phyloP scores from a whole-genome alignment of 2,888 invertebrate species.

The Acanthococcus lagerstroemiae region DNA sequence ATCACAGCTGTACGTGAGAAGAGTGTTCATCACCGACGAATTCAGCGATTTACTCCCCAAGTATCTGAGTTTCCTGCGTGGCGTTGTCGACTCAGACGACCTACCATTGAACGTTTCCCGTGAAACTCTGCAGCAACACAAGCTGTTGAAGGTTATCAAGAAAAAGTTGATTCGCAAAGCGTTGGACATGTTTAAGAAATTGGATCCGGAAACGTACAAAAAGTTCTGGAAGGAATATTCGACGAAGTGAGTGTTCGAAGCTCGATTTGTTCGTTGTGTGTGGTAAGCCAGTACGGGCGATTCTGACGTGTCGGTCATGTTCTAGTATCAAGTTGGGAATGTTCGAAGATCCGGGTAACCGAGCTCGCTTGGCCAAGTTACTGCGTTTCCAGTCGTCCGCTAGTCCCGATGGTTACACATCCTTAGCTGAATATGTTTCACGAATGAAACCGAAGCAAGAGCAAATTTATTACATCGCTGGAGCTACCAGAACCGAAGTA shows the following conservation, averaged over 20 bases:
- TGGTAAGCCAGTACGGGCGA: no score
- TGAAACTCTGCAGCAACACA: slow-evolving; percentile 97
- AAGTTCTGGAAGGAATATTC: slow-evolving; percentile 99
- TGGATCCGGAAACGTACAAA: slow-evolving; percentile 76
- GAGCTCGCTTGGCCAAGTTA: slow-evolving; percentile 89
- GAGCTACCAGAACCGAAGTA: slow-evolving; percentile 67
- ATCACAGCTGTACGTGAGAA: slow-evolving; percentile 73
- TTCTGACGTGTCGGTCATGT: no score
- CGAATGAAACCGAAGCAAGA: slow-evolving; percentile 94
- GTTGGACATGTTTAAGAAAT: slow-evolving; percentile 95
- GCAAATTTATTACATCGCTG: slow-evolving; percentile 93
- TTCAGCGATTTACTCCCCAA: slow-evolving; percentile 99
- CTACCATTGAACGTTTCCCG: slow-evolving; percentile 95
- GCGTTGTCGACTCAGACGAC: slow-evolving; percentile 98
- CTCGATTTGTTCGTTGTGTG: no score
- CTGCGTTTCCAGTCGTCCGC: slow-evolving; percentile 80
- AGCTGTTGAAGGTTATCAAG: slow-evolving; percentile 96
- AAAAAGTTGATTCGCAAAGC: slow-evolving; percentile 97
- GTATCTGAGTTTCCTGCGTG: slow-evolving; percentile 88
- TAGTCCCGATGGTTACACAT: slow-evolving; percentile 47
- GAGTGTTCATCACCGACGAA: slow-evolving; percentile 99
- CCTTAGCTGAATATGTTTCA: slow-evolving; percentile 77
- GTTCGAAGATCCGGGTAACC: slow-evolving; percentile 95
- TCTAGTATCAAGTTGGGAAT: slow-evolving; percentile 82
- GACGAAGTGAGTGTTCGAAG: slow-evolving; percentile 70